phyloP scores from a whole-genome alignment of 2,797 vertebrate species.

The Tapera naevia region DNA sequence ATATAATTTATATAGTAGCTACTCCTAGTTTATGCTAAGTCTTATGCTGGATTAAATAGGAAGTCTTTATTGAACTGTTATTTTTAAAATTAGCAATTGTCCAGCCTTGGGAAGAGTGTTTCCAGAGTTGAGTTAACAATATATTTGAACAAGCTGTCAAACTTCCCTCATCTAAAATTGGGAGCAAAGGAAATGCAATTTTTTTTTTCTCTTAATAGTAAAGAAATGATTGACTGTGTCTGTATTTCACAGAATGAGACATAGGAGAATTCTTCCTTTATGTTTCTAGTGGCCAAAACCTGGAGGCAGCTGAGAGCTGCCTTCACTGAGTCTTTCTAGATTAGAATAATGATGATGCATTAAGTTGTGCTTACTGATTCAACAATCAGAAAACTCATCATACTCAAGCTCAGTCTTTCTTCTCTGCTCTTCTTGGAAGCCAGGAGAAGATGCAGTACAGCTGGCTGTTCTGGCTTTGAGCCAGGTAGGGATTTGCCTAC shows the following conservation, averaged over 20 bases:
- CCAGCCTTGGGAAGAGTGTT: not conserved
- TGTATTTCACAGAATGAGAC: not conserved
- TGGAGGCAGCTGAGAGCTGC: not conserved
- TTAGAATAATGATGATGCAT: not conserved
- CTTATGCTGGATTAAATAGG: not conserved
- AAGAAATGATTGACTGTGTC: not conserved
- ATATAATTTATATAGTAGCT: not conserved
- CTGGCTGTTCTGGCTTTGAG: constrained; percentile 15
- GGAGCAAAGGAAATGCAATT: not conserved
- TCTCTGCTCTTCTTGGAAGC: not conserved
- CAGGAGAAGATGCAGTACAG: not conserved
- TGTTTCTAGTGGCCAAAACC: not conserved
- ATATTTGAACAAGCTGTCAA: not conserved
- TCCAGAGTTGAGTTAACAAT: not conserved
- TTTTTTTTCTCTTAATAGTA: not conserved
- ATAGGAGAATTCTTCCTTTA: not conserved
- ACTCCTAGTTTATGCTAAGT: not conserved
- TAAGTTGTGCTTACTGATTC: not conserved
- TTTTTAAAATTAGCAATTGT: not conserved
- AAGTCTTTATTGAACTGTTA: not conserved
- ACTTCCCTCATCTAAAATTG: not conserved
- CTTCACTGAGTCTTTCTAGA: not conserved
- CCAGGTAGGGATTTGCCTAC: not conserved
- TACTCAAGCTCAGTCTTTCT: not conserved
- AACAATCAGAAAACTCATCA: not conserved